Percentiles rank a stretch among this genome's conserved stretches.
Conservation (phyloP, 2,888 invertebrate genomes). For the Herminia tarsipennalis region DNA sequence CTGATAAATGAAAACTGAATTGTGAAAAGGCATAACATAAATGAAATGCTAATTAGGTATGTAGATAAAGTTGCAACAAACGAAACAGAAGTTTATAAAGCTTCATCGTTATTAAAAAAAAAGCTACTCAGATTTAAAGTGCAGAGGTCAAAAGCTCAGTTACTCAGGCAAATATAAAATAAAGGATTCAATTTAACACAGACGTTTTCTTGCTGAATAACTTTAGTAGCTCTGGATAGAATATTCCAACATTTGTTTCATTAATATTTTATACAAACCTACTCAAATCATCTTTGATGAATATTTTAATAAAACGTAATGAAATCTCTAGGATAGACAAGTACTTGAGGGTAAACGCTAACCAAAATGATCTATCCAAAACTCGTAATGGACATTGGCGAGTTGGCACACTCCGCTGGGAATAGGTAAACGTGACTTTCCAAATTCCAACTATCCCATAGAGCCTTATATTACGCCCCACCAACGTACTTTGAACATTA, state of each 20-base stretch:
- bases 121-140: constrained; percentile 8
- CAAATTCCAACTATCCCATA: constrained; percentile 38
- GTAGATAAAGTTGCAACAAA: no score
- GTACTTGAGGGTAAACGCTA: constrained; percentile 28
- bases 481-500: constrained; percentile 42
- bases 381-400: constrained; percentile 47
- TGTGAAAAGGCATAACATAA: no score
- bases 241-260: constrained; percentile 16
- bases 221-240: constrained; percentile 1
- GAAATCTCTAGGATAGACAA: constrained; percentile 19
- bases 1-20: no score
- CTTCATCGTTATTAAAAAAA: not conserved
- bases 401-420: constrained; percentile 45
- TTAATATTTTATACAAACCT: constrained; percentile 25
- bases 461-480: constrained; percentile 40
- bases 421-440: constrained; percentile 51
- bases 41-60: no score
- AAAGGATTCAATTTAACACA: not conserved
- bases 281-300: constrained; percentile 29
- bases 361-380: constrained; percentile 39
- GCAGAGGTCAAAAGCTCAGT: not conserved
- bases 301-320: constrained; percentile 26
- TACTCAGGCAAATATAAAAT: constrained; percentile 2
- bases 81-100: no score
- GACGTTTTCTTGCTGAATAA: constrained; percentile 2